Conservation (phyloP, 2,888 invertebrate species). For the Bimastos eiseni region DNA sequence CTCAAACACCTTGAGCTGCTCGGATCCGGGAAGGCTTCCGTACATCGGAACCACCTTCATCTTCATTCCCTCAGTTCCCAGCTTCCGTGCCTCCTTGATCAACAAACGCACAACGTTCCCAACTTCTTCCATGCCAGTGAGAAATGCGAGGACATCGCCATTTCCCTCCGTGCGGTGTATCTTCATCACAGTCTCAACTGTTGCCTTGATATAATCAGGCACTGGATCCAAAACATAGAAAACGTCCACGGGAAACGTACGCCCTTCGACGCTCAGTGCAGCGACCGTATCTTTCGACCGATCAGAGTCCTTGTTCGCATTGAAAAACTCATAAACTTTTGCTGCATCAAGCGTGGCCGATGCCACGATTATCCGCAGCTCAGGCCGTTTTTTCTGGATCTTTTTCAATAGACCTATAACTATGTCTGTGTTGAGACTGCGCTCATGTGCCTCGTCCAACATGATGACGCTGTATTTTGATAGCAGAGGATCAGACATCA, state of each 20-base stretch:
- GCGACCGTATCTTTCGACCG: constrained; percentile 72
- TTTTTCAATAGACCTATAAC: constrained; percentile 88
- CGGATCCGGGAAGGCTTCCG: constrained; percentile 81
- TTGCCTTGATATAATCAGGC: constrained; percentile 83
- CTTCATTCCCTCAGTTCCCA: constrained; percentile 52
- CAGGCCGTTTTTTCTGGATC: constrained; percentile 80
- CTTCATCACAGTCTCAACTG: constrained; percentile 84
- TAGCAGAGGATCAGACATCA: constrained; percentile 90
- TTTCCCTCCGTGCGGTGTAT: constrained; percentile 70
- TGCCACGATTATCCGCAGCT: constrained; percentile 81
- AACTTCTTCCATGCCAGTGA: constrained; percentile 81
- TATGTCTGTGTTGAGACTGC: constrained; percentile 89
- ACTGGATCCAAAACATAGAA: constrained; percentile 79
- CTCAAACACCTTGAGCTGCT: constrained; percentile 72
- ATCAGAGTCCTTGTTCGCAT: constrained; percentile 64
- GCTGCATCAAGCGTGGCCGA: constrained; percentile 95
- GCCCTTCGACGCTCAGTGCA: constrained; percentile 81
- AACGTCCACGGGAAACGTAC: constrained; percentile 83
- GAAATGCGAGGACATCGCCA: constrained; percentile 88
- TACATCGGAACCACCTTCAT: constrained; percentile 85
- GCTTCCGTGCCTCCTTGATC: constrained; percentile 57
- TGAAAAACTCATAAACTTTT: constrained; percentile 63
- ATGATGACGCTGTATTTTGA: constrained; percentile 82
- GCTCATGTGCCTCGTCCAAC: constrained; percentile 93
- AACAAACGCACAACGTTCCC: constrained; percentile 69